A percentile compares a stretch with the other conserved stretches of the same genome.
phyloP scores from a whole-genome alignment of 2,888 invertebrate genomes.

The Adelognathus sp. region DNA sequence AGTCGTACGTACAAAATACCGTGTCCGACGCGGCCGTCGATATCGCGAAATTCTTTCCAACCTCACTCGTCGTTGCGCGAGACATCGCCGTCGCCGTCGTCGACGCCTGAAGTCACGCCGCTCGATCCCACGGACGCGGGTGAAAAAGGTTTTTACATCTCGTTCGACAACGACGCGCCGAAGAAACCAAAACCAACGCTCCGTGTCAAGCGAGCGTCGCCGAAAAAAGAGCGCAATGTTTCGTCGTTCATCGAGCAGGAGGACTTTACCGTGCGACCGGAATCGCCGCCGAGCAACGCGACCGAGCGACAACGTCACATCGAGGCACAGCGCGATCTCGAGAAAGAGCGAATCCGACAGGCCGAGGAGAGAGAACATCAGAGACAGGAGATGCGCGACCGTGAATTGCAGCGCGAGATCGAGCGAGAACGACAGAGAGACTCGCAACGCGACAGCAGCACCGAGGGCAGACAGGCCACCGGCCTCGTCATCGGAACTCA shows the following conservation, averaged over 20 bases:
- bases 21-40: slow-evolving; percentile 91
- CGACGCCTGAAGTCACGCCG: slow-evolving; percentile 79
- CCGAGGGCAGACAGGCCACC: slow-evolving; percentile 69
- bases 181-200: slow-evolving; percentile 95
- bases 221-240: slow-evolving; percentile 84
- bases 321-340: slow-evolving; percentile 80
- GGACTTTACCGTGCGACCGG: slow-evolving; percentile 72
- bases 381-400: slow-evolving; percentile 73
- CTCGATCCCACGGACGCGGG: slow-evolving; percentile 81
- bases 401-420: slow-evolving; percentile 78
- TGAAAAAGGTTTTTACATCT: slow-evolving; percentile 96
- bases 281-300: slow-evolving; percentile 68
- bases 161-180: slow-evolving; percentile 94
- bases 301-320: slow-evolving; percentile 80
- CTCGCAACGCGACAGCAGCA: slow-evolving; percentile 69
- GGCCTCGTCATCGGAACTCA: slow-evolving; percentile 88
- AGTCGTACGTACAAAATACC: slow-evolving; percentile 94
- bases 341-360: slow-evolving; percentile 76
- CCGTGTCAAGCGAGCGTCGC: slow-evolving; percentile 88
- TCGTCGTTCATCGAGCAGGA: slow-evolving; percentile 76
- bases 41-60: slow-evolving; percentile 88
- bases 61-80: slow-evolving; percentile 77
- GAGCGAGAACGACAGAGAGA: slow-evolving; percentile 78
- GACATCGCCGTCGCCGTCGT: slow-evolving; percentile 80
- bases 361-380: slow-evolving; percentile 78